These are phyloP conservation scores for Sandelia bainsii DNA, from an alignment of 2,797 vertebrate genomes.

Conservation along the genomic window DNA sequence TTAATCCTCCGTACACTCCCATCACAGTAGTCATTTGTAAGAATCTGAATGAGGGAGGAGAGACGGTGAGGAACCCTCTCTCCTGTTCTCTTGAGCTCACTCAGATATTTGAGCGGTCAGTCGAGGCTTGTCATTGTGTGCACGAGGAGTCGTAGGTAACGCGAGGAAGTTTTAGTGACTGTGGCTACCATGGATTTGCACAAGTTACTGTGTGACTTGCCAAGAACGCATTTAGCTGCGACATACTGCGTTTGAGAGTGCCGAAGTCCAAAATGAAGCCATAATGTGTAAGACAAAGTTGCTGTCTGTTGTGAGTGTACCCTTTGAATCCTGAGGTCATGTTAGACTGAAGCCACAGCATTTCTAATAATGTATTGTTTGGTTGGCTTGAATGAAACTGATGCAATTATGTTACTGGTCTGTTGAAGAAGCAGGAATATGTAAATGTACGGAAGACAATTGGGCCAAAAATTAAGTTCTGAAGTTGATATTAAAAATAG, in stretches of 20 bases:
- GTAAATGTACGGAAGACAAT: slow-evolving; percentile 31
- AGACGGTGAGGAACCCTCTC: too few relatives aligned
- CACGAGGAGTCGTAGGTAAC: slow-evolving; percentile 14
- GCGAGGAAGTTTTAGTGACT: slow-evolving; percentile 30
- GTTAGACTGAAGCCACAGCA: slow-evolving; percentile 19
- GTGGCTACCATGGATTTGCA: slow-evolving; percentile 32
- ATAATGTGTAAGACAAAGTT: slow-evolving; percentile 28
- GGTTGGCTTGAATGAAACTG: slow-evolving; percentile 39
- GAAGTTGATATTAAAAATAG: neutral
- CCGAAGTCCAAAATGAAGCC: slow-evolving; percentile 52
- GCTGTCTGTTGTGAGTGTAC: slow-evolving; percentile 10
- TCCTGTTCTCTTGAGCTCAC: slow-evolving; percentile 11
- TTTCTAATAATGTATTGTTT: slow-evolving; percentile 36
- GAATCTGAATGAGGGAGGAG: neutral
- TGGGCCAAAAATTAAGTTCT: slow-evolving; percentile 17
- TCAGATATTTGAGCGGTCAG: neutral
- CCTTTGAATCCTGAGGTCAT: slow-evolving; percentile 4
- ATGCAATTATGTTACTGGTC: slow-evolving; percentile 23
- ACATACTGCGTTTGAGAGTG: slow-evolving; percentile 33
- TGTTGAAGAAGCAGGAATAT: slow-evolving; percentile 47
- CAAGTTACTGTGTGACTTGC: slow-evolving; percentile 32
- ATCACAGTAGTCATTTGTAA: neutral
- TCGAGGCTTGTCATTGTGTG: neutral
- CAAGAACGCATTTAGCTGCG: slow-evolving; percentile 41
- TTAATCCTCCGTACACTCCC: neutral